Base-by-base conservation (phyloP, 2,113 vertebrate genomes). In the Polypterus bichir region DNA sequence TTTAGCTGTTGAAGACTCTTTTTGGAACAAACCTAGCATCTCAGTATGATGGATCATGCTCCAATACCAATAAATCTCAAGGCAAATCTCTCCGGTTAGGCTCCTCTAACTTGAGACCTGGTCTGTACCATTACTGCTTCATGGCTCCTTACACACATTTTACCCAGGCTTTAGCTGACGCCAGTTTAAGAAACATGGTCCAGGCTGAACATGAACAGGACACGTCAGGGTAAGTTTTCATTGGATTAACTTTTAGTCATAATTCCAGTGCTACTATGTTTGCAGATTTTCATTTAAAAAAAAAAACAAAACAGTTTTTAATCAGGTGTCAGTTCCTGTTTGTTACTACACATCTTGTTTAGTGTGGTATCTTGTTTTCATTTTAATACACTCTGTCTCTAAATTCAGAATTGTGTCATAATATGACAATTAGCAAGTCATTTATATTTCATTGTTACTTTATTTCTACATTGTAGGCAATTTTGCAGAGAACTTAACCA, bases 91-190 rank as follows among this genome's bases (percentile, higher is more conserved):
- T 94, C 0, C 95, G 92, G 3, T 84, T 99, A 3, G 94, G 93
- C 60, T 99, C 96, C 0, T 97, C 92, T 67, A 98, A 71, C 46
- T 55, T 92, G 65, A 78, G 92, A 46, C 96, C 93, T 0, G 96
- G 96, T 46, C 85, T 98, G 46, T 99, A 99, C 71, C 95, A 98
- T 70, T 97, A 92, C 74, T 99, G 96, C 83, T 99, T 99, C 83
- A 98, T 98, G 95, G 96, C 95, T 0, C 96, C 95, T 0, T 99
- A 98, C 65, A 99, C 96, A 1, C 96, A 98, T 72, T 98, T 99
- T 65, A 99, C 96, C 0, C 96, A 99, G 86, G 96, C 96, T 6
- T 78, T 99, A 1, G 96, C 96, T 1, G 94, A 97, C 5, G 96
- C 96, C 9, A 97, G 93, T 65, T 87, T 98, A 3, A 85, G 92